Conservation (phyloP, 2,113 vertebrate species). For the Aviceda subcristata region DNA sequence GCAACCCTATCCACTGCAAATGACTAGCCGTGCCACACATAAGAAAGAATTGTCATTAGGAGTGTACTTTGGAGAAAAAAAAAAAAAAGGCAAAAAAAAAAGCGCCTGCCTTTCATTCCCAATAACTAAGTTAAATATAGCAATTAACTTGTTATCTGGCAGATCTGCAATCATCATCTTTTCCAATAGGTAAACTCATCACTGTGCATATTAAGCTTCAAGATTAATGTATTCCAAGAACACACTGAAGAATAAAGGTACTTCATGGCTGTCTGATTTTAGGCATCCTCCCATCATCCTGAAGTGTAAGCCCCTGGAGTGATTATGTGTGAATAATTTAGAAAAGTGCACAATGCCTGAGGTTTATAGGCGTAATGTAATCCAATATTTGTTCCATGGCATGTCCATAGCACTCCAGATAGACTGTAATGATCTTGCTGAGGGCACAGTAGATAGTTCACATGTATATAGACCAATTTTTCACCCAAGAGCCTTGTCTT, state of each 20-base stretch:
- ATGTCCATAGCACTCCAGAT: neutral
- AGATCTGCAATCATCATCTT: slow-evolving; percentile 45
- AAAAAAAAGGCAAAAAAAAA: neutral
- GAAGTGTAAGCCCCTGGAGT: slow-evolving; percentile 57
- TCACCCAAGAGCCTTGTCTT: neutral
- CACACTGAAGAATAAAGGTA: slow-evolving; percentile 18
- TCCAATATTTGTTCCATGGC: slow-evolving; percentile 40
- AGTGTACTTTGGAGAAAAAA: neutral
- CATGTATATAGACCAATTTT: neutral
- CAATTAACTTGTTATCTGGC: slow-evolving; percentile 58
- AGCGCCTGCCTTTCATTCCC: neutral
- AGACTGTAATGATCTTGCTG: neutral
- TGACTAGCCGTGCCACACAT: neutral
- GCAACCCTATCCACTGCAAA: neutral
- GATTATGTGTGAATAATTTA: slow-evolving; percentile 70
- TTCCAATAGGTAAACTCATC: slow-evolving; percentile 47
- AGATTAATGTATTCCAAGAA: slow-evolving; percentile 64
- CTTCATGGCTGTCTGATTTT: slow-evolving; percentile 56
- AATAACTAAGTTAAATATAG: slow-evolving; percentile 55
- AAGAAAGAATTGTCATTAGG: slow-evolving; percentile 6
- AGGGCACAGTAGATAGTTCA: neutral
- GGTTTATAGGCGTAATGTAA: slow-evolving; percentile 56
- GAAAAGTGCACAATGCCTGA: slow-evolving; percentile 54
- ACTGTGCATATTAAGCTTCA: slow-evolving; percentile 26
- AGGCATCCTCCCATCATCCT: slow-evolving; percentile 46